Conservation (phyloP, 2,797 vertebrate genomes). For the Cyclopterus lumpus region DNA sequence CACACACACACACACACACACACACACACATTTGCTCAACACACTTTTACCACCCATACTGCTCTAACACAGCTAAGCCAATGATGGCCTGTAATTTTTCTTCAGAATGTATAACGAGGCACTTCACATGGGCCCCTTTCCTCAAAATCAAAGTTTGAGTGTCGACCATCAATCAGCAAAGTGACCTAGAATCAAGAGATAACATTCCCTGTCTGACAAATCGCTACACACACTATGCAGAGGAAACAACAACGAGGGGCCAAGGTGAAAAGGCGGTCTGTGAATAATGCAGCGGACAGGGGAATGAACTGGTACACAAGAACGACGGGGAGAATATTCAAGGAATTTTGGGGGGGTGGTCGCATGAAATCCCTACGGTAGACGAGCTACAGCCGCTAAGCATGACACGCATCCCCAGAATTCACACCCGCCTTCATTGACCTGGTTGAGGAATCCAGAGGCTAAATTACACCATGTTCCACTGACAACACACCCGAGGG, state of each 20-base stretch:
- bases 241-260: conserved; percentile 57
- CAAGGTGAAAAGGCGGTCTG: conserved; percentile 45
- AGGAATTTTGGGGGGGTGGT: conserved; percentile 58
- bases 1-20: background rate
- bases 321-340: conserved; percentile 47
- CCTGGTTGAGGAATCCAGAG: conserved; percentile 49
- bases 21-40: background rate
- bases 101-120: background rate
- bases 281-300: conserved; percentile 28
- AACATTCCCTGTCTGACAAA: conserved; percentile 47
- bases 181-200: conserved; percentile 52
- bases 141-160: conserved; percentile 46
- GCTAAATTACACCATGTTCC: conserved; percentile 66
- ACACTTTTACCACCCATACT: conserved; percentile 26
- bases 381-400: conserved; percentile 60
- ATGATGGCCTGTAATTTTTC: conserved; percentile 6
- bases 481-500: conserved; percentile 56
- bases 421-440: conserved; percentile 70
- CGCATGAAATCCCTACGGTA: conserved; percentile 48
- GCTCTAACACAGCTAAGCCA: conserved; percentile 1
- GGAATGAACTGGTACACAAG: conserved; percentile 26
- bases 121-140: conserved; percentile 25
- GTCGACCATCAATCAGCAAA: conserved; percentile 41
- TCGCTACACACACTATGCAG: conserved; percentile 11
- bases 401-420: conserved; percentile 69